A percentile compares a stretch with the other conserved stretches of the same genome.
phyloP scores from a whole-genome alignment of 92 coral and sea anemone species.

The Zoanthus gigantus region DNA sequence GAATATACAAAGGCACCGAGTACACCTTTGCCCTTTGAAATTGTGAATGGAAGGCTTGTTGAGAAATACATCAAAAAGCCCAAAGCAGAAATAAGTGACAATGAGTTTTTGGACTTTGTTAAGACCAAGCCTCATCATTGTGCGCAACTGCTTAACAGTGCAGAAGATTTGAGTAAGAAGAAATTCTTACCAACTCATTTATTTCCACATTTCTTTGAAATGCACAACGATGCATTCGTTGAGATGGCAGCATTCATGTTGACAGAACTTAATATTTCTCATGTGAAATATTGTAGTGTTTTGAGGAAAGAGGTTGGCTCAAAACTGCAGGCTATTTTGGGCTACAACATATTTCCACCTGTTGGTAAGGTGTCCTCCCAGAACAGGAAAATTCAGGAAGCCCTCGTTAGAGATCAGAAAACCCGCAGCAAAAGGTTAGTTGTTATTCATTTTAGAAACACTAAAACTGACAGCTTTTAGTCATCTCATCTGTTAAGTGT shows the following conservation, averaged over 20 bases:
- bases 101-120: slow-evolving; percentile 36
- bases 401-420: not conserved
- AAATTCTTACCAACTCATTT: slow-evolving; percentile 41
- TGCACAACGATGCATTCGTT: not conserved
- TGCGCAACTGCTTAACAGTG: slow-evolving; percentile 24
- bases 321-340: slow-evolving; percentile 23
- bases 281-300: slow-evolving; percentile 7
- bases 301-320: slow-evolving; percentile 44
- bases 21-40: slow-evolving; percentile 29
- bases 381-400: not conserved
- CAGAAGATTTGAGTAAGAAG: slow-evolving; percentile 28
- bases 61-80: slow-evolving; percentile 21
- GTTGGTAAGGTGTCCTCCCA: not conserved
- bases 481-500: too few species aligned
- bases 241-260: slow-evolving; percentile 8
- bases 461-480: too few species aligned
- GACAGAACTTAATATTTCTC: slow-evolving; percentile 16
- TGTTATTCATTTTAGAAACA: too few species aligned
- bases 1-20: slow-evolving; percentile 16
- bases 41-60: slow-evolving; percentile 30
- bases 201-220: slow-evolving; percentile 29
- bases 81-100: not conserved
- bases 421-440: not conserved
- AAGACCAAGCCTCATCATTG: slow-evolving; percentile 24
- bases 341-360: slow-evolving; percentile 44